These are phyloP conservation scores for Pammene fasciana DNA, from an alignment of 2,888 invertebrate genomes.

Conservation along the genomic window DNA sequence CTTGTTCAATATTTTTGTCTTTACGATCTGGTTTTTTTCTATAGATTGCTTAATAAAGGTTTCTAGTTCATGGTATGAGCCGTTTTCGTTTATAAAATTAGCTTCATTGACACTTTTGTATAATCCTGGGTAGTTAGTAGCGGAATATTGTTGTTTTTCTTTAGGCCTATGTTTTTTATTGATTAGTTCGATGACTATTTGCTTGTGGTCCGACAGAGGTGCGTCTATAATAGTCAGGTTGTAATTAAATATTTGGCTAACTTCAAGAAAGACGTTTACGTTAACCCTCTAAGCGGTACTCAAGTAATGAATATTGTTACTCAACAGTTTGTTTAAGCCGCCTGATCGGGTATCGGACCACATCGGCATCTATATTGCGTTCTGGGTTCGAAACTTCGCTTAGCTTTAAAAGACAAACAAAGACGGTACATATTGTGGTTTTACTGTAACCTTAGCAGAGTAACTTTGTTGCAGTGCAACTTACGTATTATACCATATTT, in stretches of 20 bases:
- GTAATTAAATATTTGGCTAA: conserved; percentile 13
- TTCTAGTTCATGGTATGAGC: no score
- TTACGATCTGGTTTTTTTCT: no score
- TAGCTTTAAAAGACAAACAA: conserved; percentile 40
- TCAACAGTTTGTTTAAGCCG: conserved; percentile 29
- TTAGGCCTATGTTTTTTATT: no score
- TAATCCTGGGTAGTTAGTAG: no score
- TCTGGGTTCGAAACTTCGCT: conserved; percentile 32
- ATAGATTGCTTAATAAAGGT: no score
- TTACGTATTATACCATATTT: not conserved
- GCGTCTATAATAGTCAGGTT: no score
- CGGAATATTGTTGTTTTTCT: no score
- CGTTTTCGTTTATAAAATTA: no score
- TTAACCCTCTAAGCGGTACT: conserved; percentile 12
- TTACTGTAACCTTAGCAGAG: conserved; percentile 23
- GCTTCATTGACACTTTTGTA: no score
- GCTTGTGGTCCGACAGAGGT: no score
- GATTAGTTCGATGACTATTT: no score
- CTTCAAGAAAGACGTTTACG: conserved; percentile 4
- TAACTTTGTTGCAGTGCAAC: not conserved
- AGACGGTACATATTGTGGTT: conserved; percentile 33
- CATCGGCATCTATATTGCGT: conserved; percentile 36
- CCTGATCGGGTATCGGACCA: conserved; percentile 24
- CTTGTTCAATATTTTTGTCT: no score
- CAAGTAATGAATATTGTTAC: conserved; percentile 37